Evolutionary conservation across 2,113 vertebrate species (phyloP).

Genomic region (Leiothrix lutea): DNA sequence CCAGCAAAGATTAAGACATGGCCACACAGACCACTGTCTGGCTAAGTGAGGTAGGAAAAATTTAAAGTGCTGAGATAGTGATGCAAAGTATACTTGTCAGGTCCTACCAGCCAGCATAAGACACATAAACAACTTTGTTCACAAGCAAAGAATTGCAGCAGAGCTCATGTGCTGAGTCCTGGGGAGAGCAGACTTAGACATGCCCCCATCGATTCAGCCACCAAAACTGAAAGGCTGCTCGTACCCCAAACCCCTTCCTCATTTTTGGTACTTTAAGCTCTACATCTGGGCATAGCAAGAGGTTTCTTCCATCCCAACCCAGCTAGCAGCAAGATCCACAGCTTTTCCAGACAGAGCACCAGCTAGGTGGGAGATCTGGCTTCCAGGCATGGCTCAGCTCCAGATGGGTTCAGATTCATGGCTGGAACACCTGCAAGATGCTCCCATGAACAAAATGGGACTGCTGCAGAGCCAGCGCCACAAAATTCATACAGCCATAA

Average conservation of each 20-base stretch:
- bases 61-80: not conserved
- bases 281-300: not conserved
- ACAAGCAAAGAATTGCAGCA: not conserved
- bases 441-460: not conserved
- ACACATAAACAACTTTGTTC: not conserved
- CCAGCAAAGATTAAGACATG: not conserved
- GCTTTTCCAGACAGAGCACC: not conserved
- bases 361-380: not conserved
- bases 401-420: not conserved
- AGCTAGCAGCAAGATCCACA: not conserved
- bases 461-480: not conserved
- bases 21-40: not conserved
- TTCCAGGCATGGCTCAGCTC: not conserved
- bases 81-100: not conserved
- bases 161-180: fast-evolving
- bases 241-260: not conserved
- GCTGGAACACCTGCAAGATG: not conserved
- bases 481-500: not conserved
- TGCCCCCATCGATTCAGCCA: not conserved
- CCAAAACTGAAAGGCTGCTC: not conserved
- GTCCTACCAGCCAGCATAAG: not conserved
- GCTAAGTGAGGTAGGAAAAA: not conserved
- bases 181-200: not conserved
- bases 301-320: not conserved
- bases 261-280: not conserved